phyloP scores from a whole-genome alignment of 2,797 vertebrate genomes.

The Garrulus glandarius region DNA sequence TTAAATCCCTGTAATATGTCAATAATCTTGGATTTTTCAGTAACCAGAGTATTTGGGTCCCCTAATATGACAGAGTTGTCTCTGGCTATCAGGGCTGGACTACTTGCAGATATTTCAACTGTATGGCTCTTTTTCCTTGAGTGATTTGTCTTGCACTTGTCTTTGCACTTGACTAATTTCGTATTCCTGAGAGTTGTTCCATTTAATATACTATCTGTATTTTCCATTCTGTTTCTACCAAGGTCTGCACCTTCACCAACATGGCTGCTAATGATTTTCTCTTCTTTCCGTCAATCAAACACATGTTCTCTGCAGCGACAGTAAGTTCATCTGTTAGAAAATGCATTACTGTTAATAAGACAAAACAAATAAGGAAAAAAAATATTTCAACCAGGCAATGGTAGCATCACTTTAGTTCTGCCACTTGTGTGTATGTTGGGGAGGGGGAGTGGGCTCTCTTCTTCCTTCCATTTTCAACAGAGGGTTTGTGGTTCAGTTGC shows the following conservation, averaged over 20 bases:
- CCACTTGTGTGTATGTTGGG: accelerated
- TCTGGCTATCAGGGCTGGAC: not conserved
- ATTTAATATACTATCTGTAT: slow-evolving; percentile 52
- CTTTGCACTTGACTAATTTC: not conserved
- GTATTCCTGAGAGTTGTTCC: not conserved
- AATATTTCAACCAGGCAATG: not conserved
- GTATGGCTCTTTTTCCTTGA: not conserved
- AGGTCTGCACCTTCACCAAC: not conserved
- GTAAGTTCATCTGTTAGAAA: slow-evolving; percentile 34
- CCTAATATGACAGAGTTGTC: not conserved
- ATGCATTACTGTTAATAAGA: slow-evolving; percentile 15
- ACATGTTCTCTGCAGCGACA: not conserved
- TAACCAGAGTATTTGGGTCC: not conserved
- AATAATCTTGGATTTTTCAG: not conserved
- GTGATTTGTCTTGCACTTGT: not conserved
- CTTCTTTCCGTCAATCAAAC: slow-evolving; percentile 45
- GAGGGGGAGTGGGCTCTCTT: not conserved
- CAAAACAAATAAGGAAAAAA: not conserved
- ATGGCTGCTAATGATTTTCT: slow-evolving; percentile 38
- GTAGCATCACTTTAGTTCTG: not conserved
- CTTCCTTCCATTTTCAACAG: not conserved
- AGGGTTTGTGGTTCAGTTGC: not conserved
- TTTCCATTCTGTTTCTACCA: slow-evolving; percentile 9
- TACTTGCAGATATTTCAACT: not conserved
- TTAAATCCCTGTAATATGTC: not conserved